phyloP scores from a whole-genome alignment of 2,113 vertebrate species.

The Petroica traversi region DNA sequence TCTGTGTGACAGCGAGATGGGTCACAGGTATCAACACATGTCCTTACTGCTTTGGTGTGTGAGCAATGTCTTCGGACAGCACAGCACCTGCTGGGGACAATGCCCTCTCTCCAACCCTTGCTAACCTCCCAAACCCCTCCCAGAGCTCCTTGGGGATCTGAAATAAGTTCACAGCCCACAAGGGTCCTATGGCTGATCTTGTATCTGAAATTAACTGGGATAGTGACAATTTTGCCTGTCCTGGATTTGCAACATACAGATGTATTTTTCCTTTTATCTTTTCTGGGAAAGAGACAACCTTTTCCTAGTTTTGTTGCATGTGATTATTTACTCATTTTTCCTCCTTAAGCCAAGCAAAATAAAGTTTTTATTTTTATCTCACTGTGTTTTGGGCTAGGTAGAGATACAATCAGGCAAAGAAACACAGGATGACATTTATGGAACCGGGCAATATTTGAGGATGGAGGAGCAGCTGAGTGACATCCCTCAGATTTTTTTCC shows the following conservation, averaged over 20 bases:
- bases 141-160: background rate
- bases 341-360: background rate
- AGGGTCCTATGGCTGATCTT: background rate
- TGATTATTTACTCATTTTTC: background rate
- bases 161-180: background rate
- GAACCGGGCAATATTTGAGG: background rate
- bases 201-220: background rate
- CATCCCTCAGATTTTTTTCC: background rate
- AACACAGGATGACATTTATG: background rate
- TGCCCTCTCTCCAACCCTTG: background rate
- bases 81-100: background rate
- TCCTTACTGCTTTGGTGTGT: background rate
- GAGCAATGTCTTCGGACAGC: background rate
- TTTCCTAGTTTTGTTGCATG: background rate
- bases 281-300: background rate
- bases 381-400: background rate
- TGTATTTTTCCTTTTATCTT: background rate
- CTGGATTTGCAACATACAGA: background rate
- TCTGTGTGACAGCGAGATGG: background rate
- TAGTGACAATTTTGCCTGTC: background rate
- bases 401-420: background rate
- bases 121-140: background rate
- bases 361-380: background rate
- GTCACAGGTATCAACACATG: accelerated
- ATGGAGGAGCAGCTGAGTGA: background rate